Conservation (phyloP, 1,140 invertebrate species). For the Laupala kohalensis region DNA sequence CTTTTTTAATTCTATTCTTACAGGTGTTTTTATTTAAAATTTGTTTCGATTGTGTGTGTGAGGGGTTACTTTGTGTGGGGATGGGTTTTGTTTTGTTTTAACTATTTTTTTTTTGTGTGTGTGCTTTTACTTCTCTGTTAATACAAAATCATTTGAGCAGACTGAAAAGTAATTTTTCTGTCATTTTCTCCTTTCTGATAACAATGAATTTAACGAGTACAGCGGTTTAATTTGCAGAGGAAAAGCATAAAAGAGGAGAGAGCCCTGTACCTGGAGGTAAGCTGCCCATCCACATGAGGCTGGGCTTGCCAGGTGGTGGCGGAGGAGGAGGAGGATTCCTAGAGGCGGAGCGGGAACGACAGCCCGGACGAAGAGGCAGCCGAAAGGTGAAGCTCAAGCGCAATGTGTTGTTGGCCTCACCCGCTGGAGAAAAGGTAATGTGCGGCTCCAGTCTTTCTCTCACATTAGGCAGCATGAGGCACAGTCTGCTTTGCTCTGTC, state of each 20-base stretch:
- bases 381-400: conserved; percentile 7
- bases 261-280: neutral
- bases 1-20: no score
- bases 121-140: no score
- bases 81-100: neutral
- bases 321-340: neutral
- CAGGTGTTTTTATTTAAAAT: no score
- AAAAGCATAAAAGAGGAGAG: neutral
- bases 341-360: neutral
- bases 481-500: neutral
- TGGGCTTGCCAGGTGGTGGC: neutral
- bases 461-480: neutral
- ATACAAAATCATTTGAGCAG: neutral
- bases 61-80: no score
- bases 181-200: no score
- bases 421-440: conserved; percentile 2
- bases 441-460: neutral
- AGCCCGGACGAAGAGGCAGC: neutral
- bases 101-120: neutral
- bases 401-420: conserved; percentile 1
- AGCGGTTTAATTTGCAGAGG: neutral
- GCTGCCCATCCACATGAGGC: neutral
- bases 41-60: no score
- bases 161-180: no score
- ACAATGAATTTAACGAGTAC: neutral